Conservation (phyloP, 2,797 vertebrate species). For the Pipistrellus pipistrellus region DNA sequence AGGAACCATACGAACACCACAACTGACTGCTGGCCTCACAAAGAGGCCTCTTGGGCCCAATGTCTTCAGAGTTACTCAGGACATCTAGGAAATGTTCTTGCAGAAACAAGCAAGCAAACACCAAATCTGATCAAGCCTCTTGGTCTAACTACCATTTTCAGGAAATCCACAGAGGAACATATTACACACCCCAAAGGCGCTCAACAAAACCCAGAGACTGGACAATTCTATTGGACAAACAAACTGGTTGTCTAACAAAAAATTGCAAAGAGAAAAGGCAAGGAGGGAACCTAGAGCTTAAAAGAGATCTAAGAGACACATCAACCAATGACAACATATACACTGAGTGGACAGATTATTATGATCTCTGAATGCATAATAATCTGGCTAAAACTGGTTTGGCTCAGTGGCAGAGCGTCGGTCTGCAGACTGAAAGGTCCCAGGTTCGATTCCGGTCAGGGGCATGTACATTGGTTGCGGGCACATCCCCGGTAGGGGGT, state of each 20-base stretch:
- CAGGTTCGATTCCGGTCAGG: too few relatives aligned
- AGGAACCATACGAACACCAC: not conserved
- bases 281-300: not conserved
- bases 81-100: not conserved
- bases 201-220: not conserved
- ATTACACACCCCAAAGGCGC: not conserved
- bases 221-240: not conserved
- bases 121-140: not conserved
- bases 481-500: too few relatives aligned
- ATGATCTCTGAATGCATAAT: too few relatives aligned
- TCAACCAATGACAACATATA: not conserved
- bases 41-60: not conserved
- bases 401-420: too few relatives aligned
- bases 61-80: not conserved
- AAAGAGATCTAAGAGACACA: not conserved
- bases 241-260: not conserved
- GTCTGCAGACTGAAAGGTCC: too few relatives aligned
- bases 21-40: not conserved
- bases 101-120: not conserved
- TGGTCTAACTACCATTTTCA: not conserved
- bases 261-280: not conserved
- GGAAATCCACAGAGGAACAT: not conserved
- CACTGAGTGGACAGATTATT: too few relatives aligned
- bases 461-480: too few relatives aligned
- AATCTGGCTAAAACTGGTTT: too few relatives aligned